Conservation (phyloP, 2,113 vertebrate species). For the Catagonus wagneri region DNA sequence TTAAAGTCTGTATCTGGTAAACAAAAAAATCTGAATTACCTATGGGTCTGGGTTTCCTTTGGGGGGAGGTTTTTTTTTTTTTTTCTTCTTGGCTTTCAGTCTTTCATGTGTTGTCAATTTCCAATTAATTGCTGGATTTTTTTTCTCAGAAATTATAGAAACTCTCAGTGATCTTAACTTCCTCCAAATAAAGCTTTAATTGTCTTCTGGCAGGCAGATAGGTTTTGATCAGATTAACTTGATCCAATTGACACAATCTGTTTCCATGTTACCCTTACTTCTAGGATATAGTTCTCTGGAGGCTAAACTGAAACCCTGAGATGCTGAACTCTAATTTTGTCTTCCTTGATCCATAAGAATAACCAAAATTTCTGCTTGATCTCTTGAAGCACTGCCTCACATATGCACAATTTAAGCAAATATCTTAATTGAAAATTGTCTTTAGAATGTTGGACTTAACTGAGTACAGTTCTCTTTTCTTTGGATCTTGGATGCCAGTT, state of each 20-base stretch:
- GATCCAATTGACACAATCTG: background rate
- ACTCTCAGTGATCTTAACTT: background rate
- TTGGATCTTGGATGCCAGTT: background rate
- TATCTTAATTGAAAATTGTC: background rate
- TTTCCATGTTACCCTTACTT: background rate
- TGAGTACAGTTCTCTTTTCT: background rate
- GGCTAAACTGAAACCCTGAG: background rate
- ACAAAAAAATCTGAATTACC: background rate
- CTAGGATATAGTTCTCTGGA: background rate
- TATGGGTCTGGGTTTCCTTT: background rate
- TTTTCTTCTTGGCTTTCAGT: background rate
- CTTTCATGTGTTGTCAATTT: background rate
- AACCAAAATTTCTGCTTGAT: background rate
- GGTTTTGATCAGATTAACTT: background rate
- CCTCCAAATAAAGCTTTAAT: constrained; percentile 14
- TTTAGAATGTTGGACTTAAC: background rate
- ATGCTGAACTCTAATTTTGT: background rate
- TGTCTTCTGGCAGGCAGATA: background rate
- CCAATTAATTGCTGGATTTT: background rate
- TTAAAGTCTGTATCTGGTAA: background rate
- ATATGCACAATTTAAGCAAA: background rate
- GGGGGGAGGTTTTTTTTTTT: background rate
- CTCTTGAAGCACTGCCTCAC: background rate
- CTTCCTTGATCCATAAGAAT: background rate
- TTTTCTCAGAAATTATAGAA: background rate